Conservation (phyloP, 2,888 invertebrate genomes). For the Latrodectus hesperus region DNA sequence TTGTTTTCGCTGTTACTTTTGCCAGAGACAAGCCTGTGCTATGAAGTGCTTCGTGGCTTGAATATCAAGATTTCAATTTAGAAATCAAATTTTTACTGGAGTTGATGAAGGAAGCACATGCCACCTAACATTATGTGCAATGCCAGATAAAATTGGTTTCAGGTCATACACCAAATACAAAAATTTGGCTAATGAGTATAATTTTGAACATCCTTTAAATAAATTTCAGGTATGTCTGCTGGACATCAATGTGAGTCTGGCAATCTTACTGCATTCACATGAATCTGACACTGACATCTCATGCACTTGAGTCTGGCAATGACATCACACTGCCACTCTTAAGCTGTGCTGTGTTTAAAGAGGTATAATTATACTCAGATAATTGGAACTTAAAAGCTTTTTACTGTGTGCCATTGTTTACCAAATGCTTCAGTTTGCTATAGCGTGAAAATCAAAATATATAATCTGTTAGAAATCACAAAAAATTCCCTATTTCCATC, state of each 20-base stretch:
- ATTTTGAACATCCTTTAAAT: constrained; percentile 67
- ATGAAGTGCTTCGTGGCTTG: constrained; percentile 64
- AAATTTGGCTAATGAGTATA: constrained; percentile 59
- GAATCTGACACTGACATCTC: constrained; percentile 66
- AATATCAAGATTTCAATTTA: constrained; percentile 15
- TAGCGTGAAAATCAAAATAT: constrained; percentile 30
- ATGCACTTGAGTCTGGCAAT: constrained; percentile 66
- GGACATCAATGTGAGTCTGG: constrained; percentile 68
- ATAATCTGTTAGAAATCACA: neutral
- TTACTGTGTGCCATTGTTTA: constrained; percentile 47
- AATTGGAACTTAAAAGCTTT: constrained; percentile 51
- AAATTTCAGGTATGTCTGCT: constrained; percentile 67
- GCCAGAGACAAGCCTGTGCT: constrained; percentile 66
- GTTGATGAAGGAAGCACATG: constrained; percentile 36
- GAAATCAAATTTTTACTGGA: constrained; percentile 4
- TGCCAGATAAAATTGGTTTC: constrained; percentile 66
- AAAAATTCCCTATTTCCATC: too few relatives aligned
- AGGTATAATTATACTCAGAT: constrained; percentile 66
- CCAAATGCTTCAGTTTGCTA: constrained; percentile 41
- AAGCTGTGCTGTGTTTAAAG: constrained; percentile 64
- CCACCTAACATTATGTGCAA: constrained; percentile 33
- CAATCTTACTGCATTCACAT: constrained; percentile 53
- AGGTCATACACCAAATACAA: constrained; percentile 66
- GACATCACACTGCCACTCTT: constrained; percentile 66
- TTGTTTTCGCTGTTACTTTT: constrained; percentile 17